These are phyloP conservation scores for Philotrypesis tridentata DNA, from an alignment of 1,140 invertebrate genomes.

Conservation along the genomic window DNA sequence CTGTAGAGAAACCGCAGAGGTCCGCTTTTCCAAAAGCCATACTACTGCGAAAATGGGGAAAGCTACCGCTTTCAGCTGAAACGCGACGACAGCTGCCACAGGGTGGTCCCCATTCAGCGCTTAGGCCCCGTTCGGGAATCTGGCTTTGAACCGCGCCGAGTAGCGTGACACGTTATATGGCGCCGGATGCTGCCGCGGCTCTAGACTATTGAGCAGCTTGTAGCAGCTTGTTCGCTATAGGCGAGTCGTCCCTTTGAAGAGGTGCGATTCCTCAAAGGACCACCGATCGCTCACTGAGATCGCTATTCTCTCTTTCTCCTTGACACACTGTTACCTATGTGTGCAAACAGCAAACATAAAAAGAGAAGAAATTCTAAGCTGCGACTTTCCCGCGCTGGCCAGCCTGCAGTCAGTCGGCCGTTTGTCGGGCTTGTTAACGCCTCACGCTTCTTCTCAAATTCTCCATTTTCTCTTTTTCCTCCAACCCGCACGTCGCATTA, in stretches of 20 bases:
- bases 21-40: not conserved
- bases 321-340: not conserved
- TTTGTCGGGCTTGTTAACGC: constrained; percentile 67
- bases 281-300: not conserved
- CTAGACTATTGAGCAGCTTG: no score
- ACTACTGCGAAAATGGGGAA: not conserved
- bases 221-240: no score
- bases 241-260: not conserved
- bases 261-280: no score
- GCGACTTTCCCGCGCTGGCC: not conserved
- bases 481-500: no score
- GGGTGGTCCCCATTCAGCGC: not conserved
- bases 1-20: not conserved
- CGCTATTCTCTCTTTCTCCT: not conserved
- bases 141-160: not conserved
- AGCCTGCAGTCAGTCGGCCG: constrained; percentile 43
- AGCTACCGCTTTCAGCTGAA: no score
- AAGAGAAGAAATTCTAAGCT: no score
- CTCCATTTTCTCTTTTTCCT: no score
- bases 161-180: not conserved
- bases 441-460: constrained; percentile 35
- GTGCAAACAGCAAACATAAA: no score
- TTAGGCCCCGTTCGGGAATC: not conserved
- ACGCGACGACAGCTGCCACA: constrained; percentile 18
- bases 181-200: not conserved